phyloP scores from a whole-genome alignment of 2,888 invertebrate species.

The Rotaria magnacalcarata region DNA sequence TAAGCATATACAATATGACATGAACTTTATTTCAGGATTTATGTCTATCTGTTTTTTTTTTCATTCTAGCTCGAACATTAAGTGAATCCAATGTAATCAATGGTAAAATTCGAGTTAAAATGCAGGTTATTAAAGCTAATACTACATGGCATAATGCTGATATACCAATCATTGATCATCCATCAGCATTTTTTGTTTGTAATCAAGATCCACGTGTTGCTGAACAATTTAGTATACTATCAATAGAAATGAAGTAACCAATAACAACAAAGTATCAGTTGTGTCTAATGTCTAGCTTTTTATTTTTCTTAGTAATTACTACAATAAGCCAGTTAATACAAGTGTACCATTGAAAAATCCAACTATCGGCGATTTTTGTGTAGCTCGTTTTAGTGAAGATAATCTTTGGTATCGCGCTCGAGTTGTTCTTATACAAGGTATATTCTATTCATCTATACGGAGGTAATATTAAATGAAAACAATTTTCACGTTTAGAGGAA shows the following conservation, averaged over 20 bases:
- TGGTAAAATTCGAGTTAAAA: constrained; percentile 12
- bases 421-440: constrained; percentile 70
- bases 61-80: not conserved
- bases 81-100: not conserved
- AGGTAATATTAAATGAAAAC: too few species aligned
- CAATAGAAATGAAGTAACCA: not conserved
- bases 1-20: not conserved
- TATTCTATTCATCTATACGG: too few species aligned
- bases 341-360: not conserved
- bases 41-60: not conserved
- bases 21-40: too few species aligned
- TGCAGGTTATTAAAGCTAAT: not conserved
- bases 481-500: constrained; percentile 50
- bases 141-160: constrained; percentile 27
- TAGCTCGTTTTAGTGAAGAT: constrained; percentile 80
- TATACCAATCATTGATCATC: constrained; percentile 24
- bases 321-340: constrained; percentile 20
- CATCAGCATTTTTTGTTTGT: constrained; percentile 34
- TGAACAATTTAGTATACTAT: constrained; percentile 5
- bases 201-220: constrained; percentile 17
- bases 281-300: not conserved
- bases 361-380: constrained; percentile 71
- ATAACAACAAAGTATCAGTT: not conserved
- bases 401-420: constrained; percentile 92
- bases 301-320: constrained; percentile 1